Conservation (phyloP, 2,888 invertebrate genomes). For the Lissonota sp. region DNA sequence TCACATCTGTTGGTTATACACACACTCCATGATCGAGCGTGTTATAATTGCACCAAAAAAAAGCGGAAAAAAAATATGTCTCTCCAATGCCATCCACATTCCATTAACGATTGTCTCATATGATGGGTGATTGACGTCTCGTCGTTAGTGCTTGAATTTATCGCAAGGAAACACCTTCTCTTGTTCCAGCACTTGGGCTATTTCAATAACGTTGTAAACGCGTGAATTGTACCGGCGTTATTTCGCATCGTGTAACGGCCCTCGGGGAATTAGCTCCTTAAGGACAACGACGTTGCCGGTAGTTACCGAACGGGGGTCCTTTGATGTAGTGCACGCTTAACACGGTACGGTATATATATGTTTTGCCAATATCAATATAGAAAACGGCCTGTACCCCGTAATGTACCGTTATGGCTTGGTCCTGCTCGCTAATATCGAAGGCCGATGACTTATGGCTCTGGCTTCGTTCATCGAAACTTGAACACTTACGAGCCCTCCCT, state of each 20-base stretch:
- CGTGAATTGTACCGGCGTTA: constrained; percentile 43
- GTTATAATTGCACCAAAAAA: constrained; percentile 50
- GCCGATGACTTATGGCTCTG: constrained; percentile 78
- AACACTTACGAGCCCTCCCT: constrained; percentile 30
- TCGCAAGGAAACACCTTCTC: background rate
- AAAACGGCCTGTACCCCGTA: constrained; percentile 69
- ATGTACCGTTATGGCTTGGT: constrained; percentile 51
- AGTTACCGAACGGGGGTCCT: constrained; percentile 49
- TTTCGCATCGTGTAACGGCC: constrained; percentile 28
- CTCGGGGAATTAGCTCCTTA: constrained; percentile 57
- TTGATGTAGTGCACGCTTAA: constrained; percentile 57
- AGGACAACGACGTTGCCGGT: constrained; percentile 51
- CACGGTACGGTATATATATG: constrained; percentile 25
- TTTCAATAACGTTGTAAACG: constrained; percentile 44
- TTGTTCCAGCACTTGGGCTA: background rate
- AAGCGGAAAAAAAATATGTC: constrained; percentile 25
- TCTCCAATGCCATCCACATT: constrained; percentile 13
- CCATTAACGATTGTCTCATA: too few relatives aligned
- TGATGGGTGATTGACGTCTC: too few relatives aligned
- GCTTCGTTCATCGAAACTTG: constrained; percentile 47
- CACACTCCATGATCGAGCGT: constrained; percentile 53
- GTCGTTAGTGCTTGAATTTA: constrained; percentile 21
- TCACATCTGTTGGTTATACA: constrained; percentile 55
- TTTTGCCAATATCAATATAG: constrained; percentile 74
- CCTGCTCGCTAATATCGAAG: constrained; percentile 78